phyloP scores from a whole-genome alignment of 1,140 invertebrate genomes.

The Aphis gossypii region DNA sequence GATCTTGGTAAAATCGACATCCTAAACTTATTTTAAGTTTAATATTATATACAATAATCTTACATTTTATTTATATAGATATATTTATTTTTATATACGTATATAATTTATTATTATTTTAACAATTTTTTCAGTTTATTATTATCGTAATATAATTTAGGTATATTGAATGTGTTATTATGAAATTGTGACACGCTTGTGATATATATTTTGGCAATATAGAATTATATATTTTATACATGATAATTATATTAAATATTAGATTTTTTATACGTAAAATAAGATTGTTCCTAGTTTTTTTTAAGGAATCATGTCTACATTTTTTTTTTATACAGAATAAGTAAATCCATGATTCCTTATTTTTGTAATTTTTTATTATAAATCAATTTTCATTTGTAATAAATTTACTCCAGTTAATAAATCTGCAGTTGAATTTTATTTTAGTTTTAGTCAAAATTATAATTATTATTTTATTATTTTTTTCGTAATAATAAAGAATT shows the following conservation, averaged over 20 bases:
- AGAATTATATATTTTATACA: neutral
- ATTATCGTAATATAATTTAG: neutral
- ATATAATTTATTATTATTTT: conserved; percentile 12
- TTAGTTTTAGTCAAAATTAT: neutral
- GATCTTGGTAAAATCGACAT: conserved; percentile 57
- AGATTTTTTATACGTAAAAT: conserved; percentile 22
- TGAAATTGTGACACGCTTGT: conserved; percentile 1
- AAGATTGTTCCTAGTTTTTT: conserved; percentile 50
- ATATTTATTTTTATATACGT: neutral
- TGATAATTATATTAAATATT: neutral
- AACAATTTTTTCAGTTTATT: neutral
- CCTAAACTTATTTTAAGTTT: neutral
- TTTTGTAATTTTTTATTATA: neutral
- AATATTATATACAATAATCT: neutral
- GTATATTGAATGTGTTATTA: neutral
- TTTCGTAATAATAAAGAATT: neutral
- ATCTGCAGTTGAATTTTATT: neutral
- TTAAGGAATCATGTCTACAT: neutral
- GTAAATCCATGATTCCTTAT: neutral
- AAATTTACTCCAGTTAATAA: neutral
- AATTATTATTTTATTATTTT: neutral
- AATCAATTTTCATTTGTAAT: neutral
- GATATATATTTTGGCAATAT: conserved; percentile 38
- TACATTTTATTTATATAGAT: neutral
- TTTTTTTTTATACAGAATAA: neutral